These are phyloP conservation scores for Ophion costatus DNA, from an alignment of 2,888 invertebrate genomes.

Conservation along the genomic window DNA sequence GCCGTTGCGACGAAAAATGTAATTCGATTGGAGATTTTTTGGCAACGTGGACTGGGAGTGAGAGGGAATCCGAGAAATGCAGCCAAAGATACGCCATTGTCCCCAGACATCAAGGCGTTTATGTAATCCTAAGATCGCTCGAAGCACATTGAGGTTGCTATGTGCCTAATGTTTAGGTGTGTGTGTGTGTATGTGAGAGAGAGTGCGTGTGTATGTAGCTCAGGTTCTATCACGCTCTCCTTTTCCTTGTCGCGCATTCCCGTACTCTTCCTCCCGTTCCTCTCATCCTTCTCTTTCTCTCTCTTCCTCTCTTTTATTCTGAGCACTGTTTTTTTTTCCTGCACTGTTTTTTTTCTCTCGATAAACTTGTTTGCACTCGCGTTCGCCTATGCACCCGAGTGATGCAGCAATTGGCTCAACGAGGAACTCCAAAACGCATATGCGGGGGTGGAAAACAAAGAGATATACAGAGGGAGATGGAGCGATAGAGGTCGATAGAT, in stretches of 20 bases:
- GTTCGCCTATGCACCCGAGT: conserved; percentile 49
- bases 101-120: conserved; percentile 18
- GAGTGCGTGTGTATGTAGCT: no score
- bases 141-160: conserved; percentile 24
- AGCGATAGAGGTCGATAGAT: background rate
- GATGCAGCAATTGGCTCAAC: conserved; percentile 5
- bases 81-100: conserved; percentile 11
- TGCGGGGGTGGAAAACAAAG: conserved; percentile 28
- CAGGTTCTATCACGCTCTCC: no score
- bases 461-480: background rate
- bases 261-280: background rate
- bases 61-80: conserved; percentile 11
- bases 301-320: no score
- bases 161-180: conserved; percentile 17
- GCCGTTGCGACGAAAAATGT: background rate
- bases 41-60: conserved; percentile 14
- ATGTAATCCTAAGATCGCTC: conserved; percentile 34
- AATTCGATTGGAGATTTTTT: conserved; percentile 22
- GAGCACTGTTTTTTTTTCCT: conserved; percentile 31
- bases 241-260: background rate
- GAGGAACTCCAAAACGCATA: conserved; percentile 37
- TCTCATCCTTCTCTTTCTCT: background rate
- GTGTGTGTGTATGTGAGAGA: no score
- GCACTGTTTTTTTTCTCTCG: conserved; percentile 34
- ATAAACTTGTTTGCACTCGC: conserved; percentile 62